phyloP scores from a whole-genome alignment of 2,888 invertebrate species.

The Blastobasis lacticolella region DNA sequence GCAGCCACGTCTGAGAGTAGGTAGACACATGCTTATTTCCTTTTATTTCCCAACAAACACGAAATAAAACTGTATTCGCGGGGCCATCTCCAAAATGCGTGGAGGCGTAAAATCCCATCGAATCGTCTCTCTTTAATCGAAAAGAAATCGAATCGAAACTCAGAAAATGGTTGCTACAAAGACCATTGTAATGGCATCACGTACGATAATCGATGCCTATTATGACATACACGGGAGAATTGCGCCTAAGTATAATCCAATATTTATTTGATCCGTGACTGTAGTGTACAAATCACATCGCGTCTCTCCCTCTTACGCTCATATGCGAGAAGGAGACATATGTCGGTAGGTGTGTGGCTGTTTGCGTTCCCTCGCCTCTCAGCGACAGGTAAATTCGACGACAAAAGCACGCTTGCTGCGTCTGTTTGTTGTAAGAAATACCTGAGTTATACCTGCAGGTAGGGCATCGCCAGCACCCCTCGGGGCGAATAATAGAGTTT shows the following conservation, averaged over 20 bases:
- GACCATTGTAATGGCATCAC: constrained; percentile 69
- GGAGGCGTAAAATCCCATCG: constrained; percentile 49
- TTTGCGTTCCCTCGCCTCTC: constrained; percentile 55
- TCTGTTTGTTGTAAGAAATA: constrained; percentile 63
- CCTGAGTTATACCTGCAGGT: constrained; percentile 49
- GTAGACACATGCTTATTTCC: not conserved
- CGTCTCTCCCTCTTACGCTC: too few species aligned
- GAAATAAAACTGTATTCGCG: constrained; percentile 18
- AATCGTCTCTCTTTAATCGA: constrained; percentile 57
- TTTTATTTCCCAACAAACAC: not conserved
- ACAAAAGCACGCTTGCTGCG: constrained; percentile 60
- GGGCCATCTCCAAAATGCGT: constrained; percentile 36
- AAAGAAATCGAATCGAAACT: constrained; percentile 61
- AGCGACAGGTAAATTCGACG: constrained; percentile 59
- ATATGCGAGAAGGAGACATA: constrained; percentile 12
- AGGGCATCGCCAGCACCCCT: constrained; percentile 50
- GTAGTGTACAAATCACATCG: constrained; percentile 24
- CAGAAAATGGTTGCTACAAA: constrained; percentile 51
- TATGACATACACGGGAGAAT: constrained; percentile 69
- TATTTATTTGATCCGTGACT: constrained; percentile 67
- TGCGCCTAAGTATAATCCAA: constrained; percentile 72
- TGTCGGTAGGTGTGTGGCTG: constrained; percentile 46
- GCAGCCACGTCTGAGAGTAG: not conserved
- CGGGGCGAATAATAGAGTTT: constrained; percentile 62
- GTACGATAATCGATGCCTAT: constrained; percentile 67